Evolutionary conservation across 2,888 invertebrate species (phyloP).

Genomic region (Lysandra bellargus): DNA sequence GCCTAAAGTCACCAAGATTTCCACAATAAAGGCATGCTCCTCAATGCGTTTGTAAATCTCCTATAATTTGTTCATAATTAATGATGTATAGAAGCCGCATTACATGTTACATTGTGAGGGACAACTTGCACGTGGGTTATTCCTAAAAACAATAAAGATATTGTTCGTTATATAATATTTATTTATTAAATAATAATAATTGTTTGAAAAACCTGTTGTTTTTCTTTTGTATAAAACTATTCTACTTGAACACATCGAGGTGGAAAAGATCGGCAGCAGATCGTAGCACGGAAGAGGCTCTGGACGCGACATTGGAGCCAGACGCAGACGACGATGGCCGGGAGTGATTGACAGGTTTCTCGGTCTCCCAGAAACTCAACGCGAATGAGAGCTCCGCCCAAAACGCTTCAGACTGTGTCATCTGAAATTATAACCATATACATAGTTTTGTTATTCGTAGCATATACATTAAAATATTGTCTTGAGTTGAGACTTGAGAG

Average conservation of each 20-base stretch:
- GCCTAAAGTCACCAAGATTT: too few species aligned
- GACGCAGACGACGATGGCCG: conserved; percentile 62
- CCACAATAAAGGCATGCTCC: too few species aligned
- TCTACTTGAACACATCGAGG: conserved; percentile 54
- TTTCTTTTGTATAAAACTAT: not conserved
- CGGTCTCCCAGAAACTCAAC: conserved; percentile 85
- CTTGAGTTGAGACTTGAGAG: too few species aligned
- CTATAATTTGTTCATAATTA: too few species aligned
- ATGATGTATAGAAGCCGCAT: too few species aligned
- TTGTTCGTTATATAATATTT: too few species aligned
- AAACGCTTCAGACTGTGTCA: conserved; percentile 85
- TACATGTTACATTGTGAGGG: too few species aligned
- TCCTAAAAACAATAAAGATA: too few species aligned
- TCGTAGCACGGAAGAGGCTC: conserved; percentile 68
- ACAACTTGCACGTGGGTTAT: too few species aligned
- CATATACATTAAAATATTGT: not conserved
- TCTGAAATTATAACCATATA: conserved; percentile 67
- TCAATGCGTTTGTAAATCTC: too few species aligned
- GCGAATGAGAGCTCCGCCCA: conserved; percentile 86
- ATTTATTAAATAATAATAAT: not conserved
- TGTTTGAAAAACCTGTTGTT: not conserved
- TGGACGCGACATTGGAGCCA: conserved; percentile 52
- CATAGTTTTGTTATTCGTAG: too few species aligned
- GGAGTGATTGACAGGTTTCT: conserved; percentile 83
- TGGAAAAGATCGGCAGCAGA: conserved; percentile 68